Evolutionary conservation across 2,113 vertebrate genomes (phyloP).

Genomic region (Rhinoptilus africanus): DNA sequence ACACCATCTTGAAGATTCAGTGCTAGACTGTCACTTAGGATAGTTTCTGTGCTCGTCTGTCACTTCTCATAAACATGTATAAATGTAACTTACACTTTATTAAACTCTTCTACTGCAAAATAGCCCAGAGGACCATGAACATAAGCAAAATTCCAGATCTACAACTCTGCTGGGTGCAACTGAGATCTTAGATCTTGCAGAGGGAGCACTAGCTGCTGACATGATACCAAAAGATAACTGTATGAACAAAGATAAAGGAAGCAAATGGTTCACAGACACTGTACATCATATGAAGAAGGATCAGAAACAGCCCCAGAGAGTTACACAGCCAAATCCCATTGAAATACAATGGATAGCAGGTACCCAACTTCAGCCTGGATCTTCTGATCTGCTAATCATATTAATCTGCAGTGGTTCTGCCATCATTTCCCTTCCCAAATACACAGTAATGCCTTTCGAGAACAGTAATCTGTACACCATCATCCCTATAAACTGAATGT

Average conservation of each 20-base stretch:
- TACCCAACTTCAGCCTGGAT: background rate
- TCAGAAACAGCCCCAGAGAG: background rate
- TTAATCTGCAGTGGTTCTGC: background rate
- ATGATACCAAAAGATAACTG: background rate
- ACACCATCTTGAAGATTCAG: background rate
- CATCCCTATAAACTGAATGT: background rate
- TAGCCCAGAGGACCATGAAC: fast-evolving
- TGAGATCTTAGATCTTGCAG: background rate
- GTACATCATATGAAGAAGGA: background rate
- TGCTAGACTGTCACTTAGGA: background rate
- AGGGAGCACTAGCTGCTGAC: background rate
- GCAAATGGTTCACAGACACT: background rate
- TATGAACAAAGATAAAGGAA: background rate
- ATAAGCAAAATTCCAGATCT: background rate
- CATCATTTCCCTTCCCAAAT: background rate
- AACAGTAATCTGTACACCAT: background rate
- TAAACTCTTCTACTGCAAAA: background rate
- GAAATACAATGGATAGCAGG: fast-evolving
- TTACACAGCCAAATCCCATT: background rate
- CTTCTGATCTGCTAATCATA: background rate
- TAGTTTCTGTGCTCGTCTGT: background rate
- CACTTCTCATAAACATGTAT: background rate
- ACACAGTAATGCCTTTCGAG: background rate
- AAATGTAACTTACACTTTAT: background rate
- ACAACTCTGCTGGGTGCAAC: background rate